Evolutionary conservation across 2,113 vertebrate species (phyloP).

Genomic region (Anolis carolinensis): DNA sequence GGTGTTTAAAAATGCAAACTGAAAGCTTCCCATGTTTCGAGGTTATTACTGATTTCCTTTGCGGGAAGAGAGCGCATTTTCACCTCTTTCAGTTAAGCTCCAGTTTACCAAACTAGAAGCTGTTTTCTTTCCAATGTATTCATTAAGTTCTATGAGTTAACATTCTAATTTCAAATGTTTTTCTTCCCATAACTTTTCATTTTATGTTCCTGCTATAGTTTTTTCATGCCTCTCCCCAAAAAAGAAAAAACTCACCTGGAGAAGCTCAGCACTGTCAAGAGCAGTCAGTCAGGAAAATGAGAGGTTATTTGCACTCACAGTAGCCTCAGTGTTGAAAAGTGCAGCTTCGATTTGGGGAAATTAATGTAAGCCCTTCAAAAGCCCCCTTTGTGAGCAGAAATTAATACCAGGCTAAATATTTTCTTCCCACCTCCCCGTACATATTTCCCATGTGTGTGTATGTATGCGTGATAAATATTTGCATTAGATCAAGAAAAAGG

Average conservation of each 20-base stretch:
- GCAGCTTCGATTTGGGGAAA: slow-evolving; percentile 78
- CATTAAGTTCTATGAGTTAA: slow-evolving; percentile 79
- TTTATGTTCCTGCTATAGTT: slow-evolving; percentile 71
- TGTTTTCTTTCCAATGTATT: slow-evolving; percentile 77
- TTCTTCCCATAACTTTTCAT: slow-evolving; percentile 78
- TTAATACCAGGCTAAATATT: slow-evolving; percentile 64
- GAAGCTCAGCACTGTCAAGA: slow-evolving; percentile 72
- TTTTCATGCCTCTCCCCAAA: slow-evolving; percentile 49
- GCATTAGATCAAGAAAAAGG: slow-evolving; percentile 51
- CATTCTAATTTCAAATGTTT: slow-evolving; percentile 82
- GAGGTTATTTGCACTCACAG: slow-evolving; percentile 71
- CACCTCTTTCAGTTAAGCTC: slow-evolving; percentile 65
- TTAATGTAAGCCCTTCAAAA: slow-evolving; percentile 72
- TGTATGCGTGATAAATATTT: slow-evolving; percentile 63
- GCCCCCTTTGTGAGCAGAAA: slow-evolving; percentile 78
- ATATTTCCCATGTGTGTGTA: neutral
- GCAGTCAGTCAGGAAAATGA: slow-evolving; percentile 71
- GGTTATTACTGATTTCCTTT: slow-evolving; percentile 80
- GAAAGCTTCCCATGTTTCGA: slow-evolving; percentile 77
- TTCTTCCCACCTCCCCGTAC: neutral
- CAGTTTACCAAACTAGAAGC: slow-evolving; percentile 69
- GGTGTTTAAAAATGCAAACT: slow-evolving; percentile 79
- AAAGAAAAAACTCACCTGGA: slow-evolving; percentile 67
- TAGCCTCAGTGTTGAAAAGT: slow-evolving; percentile 78
- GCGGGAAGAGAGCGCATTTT: slow-evolving; percentile 64